Evolutionary conservation across 2,113 vertebrate genomes (phyloP).

Genomic region (Catagonus wagneri): DNA sequence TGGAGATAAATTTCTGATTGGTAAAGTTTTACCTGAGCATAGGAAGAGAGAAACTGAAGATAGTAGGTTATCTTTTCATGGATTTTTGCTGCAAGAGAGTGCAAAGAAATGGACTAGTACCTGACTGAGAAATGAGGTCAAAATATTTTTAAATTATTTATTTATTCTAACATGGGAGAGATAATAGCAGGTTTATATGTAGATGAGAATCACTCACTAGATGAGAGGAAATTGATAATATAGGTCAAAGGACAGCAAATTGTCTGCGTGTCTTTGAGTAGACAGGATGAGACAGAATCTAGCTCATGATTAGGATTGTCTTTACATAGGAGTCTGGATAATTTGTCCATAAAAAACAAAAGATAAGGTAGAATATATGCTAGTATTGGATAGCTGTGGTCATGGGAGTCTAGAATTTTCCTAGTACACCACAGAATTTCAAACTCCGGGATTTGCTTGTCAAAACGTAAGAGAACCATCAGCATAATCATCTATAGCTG

Average conservation of each 20-base stretch:
- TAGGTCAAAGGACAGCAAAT: not conserved
- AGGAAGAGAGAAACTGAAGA: not conserved
- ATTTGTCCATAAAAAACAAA: not conserved
- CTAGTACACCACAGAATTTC: not conserved
- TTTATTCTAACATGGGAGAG: not conserved
- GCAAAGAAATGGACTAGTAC: not conserved
- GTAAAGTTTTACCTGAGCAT: not conserved
- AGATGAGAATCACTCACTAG: not conserved
- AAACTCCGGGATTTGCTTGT: not conserved
- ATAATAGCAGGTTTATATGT: not conserved
- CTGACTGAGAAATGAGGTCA: not conserved
- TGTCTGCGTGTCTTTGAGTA: not conserved
- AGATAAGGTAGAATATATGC: no score
- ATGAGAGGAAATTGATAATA: not conserved
- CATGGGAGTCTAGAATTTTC: not conserved
- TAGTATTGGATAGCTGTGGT: not conserved
- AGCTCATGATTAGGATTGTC: not conserved
- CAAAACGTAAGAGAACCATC: not conserved
- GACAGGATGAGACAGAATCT: not conserved
- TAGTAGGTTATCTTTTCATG: not conserved
- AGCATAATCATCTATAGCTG: not conserved
- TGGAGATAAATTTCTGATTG: not conserved
- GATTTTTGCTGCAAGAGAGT: not conserved
- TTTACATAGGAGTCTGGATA: not conserved
- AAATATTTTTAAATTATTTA: not conserved